Evolutionary conservation across 2,888 invertebrate species (phyloP).

Genomic region (Glaucopsyche alexis): DNA sequence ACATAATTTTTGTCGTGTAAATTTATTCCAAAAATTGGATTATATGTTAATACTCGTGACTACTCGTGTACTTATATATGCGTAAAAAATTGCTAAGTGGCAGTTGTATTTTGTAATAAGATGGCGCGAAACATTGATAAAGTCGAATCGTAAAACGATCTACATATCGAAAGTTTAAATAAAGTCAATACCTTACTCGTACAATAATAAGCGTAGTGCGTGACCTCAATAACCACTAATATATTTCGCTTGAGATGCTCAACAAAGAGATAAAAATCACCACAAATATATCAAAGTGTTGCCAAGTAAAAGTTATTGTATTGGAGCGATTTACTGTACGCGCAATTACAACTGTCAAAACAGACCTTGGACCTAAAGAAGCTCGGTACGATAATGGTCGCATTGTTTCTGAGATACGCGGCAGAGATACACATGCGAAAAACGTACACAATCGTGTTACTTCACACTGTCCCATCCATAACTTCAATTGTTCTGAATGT

Average conservation of each 20-base stretch:
- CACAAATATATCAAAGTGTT: constrained; percentile 17
- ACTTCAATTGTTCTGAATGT: constrained; percentile 30
- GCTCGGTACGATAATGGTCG: constrained; percentile 63
- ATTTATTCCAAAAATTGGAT: too few species aligned
- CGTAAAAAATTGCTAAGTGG: too few species aligned
- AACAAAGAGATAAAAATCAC: constrained; percentile 7
- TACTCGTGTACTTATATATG: too few species aligned
- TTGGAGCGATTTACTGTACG: constrained; percentile 44
- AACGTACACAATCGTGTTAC: constrained; percentile 54
- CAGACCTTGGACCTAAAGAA: constrained; percentile 65
- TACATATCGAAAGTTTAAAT: too few species aligned
- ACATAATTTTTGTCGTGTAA: too few species aligned
- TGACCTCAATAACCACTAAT: neutral
- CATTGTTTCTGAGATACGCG: constrained; percentile 66
- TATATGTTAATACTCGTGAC: too few species aligned
- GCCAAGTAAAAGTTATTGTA: constrained; percentile 51
- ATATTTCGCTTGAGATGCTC: neutral
- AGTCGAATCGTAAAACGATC: too few species aligned
- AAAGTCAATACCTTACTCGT: too few species aligned
- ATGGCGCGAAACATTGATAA: too few species aligned
- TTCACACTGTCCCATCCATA: constrained; percentile 42
- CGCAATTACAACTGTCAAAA: constrained; percentile 70
- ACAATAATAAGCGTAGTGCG: too few species aligned
- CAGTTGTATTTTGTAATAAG: too few species aligned
- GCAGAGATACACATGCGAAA: constrained; percentile 67